These are phyloP conservation scores for Tribolium castaneum DNA, from an alignment of 1,140 invertebrate species.

Conservation along the genomic window DNA sequence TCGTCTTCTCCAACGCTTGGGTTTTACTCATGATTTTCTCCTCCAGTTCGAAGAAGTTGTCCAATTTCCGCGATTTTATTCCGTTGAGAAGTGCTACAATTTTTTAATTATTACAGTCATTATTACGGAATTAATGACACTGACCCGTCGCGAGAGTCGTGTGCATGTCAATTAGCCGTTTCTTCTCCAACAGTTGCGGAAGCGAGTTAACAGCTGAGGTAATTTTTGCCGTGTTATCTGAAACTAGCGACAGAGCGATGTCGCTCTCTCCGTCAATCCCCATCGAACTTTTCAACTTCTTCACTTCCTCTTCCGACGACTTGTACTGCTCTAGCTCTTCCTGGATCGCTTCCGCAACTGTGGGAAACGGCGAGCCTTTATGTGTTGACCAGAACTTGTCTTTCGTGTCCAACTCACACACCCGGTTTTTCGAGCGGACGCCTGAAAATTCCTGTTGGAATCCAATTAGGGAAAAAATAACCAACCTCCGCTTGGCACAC, in stretches of 20 bases:
- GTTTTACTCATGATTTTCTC: constrained; percentile 94
- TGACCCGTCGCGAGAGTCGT: constrained; percentile 94
- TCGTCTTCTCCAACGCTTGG: constrained; percentile 78
- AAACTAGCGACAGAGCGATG: constrained; percentile 82
- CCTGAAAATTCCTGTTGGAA: constrained; percentile 60
- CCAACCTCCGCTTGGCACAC: constrained; percentile 60
- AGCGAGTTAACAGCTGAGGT: constrained; percentile 95
- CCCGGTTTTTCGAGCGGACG: constrained; percentile 79
- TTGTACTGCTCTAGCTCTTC: constrained; percentile 96
- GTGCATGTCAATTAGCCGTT: constrained; percentile 97
- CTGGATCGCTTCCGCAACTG: constrained; percentile 97
- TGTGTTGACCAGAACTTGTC: constrained; percentile 95
- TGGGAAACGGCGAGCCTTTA: constrained; percentile 97
- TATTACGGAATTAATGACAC: background rate
- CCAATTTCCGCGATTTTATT: constrained; percentile 92
- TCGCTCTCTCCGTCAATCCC: constrained; percentile 84
- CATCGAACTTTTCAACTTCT: constrained; percentile 93
- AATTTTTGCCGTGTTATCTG: constrained; percentile 93
- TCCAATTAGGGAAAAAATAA: background rate
- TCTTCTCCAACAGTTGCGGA: constrained; percentile 96
- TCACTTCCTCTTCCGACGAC: constrained; percentile 96
- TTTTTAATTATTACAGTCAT: background rate
- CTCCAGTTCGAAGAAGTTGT: constrained; percentile 97
- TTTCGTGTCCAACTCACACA: constrained; percentile 90
- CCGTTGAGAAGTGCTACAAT: constrained; percentile 80